These are phyloP conservation scores for Acrobasis consociella DNA, from an alignment of 2,888 invertebrate genomes.

Conservation along the genomic window DNA sequence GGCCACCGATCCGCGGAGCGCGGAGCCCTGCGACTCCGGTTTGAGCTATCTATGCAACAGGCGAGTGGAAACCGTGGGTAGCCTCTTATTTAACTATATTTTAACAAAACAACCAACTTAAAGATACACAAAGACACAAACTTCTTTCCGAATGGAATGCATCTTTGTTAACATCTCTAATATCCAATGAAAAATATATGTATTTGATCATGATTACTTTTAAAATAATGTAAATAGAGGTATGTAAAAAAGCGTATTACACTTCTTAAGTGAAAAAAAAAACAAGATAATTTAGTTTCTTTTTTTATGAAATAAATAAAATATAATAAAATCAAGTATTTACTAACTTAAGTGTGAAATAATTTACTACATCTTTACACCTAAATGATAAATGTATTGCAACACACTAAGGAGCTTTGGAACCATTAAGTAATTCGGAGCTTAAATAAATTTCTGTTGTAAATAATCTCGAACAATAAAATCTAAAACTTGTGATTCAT, in stretches of 20 bases:
- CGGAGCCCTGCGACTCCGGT: conserved; percentile 40
- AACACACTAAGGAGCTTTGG: conserved; percentile 80
- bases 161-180: conserved; percentile 68
- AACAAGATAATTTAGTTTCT: conserved; percentile 69
- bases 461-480: conserved; percentile 70
- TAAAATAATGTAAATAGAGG: conserved; percentile 75
- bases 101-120: conserved; percentile 73
- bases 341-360: conserved; percentile 78
- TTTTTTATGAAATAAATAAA: conserved; percentile 71
- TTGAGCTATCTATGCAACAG: conserved; percentile 66
- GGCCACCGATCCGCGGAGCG: conserved; percentile 38
- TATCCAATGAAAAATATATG: conserved; percentile 68
- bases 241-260: conserved; percentile 79
- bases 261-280: conserved; percentile 78
- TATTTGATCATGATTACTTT: conserved; percentile 76
- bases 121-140: conserved; percentile 70
- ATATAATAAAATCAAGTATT: conserved; percentile 72
- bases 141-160: conserved; percentile 70
- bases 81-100: conserved; percentile 70
- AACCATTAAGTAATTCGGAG: conserved; percentile 72
- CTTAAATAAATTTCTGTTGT: conserved; percentile 65
- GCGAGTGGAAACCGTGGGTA: conserved; percentile 77
- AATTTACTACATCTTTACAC: conserved; percentile 80
- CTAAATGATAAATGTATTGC: conserved; percentile 80
- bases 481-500: conserved; percentile 73